Percentiles rank a stretch among this genome's conserved stretches.
Evolutionary conservation across 2,888 invertebrate genomes (phyloP).

Genomic region (Ephialtes manifestator): DNA sequence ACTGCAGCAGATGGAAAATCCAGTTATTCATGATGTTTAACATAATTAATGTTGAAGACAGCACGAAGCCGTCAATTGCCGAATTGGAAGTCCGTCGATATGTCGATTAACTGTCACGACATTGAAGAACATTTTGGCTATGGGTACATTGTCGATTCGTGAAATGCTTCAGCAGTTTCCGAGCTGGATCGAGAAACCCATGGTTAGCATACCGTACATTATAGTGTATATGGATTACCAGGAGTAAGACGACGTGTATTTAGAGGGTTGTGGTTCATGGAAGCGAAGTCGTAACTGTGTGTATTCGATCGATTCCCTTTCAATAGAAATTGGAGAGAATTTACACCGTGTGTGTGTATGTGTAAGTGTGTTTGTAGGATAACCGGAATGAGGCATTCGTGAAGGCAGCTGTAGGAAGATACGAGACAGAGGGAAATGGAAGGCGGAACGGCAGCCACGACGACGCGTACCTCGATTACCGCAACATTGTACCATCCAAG

Average conservation of each 20-base stretch:
- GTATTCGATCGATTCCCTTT: constrained; percentile 57
- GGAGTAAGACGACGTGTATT: constrained; percentile 34
- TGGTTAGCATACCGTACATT: constrained; percentile 39
- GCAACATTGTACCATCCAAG: constrained; percentile 51
- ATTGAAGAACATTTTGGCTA: neutral
- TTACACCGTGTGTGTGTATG: constrained; percentile 48
- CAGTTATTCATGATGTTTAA: neutral
- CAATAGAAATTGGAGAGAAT: constrained; percentile 62
- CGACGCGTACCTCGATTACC: constrained; percentile 52
- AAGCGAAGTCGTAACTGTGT: constrained; percentile 61
- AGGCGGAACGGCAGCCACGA: constrained; percentile 37
- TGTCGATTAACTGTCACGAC: constrained; percentile 53
- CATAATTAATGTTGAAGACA: neutral
- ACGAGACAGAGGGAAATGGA: constrained; percentile 54
- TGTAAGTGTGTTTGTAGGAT: constrained; percentile 26
- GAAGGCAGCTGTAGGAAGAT: constrained; percentile 3
- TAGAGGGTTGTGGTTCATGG: constrained; percentile 24
- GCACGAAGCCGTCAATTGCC: constrained; percentile 43
- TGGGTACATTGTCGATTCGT: constrained; percentile 22
- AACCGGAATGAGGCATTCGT: constrained; percentile 55
- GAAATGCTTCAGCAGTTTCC: constrained; percentile 13
- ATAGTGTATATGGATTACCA: constrained; percentile 16
- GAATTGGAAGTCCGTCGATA: constrained; percentile 58
- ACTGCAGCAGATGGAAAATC: too few species aligned
- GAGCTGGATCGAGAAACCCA: constrained; percentile 16